Evolutionary conservation across 2,888 invertebrate genomes (phyloP).

Genomic region (Drosophila barbarae): DNA sequence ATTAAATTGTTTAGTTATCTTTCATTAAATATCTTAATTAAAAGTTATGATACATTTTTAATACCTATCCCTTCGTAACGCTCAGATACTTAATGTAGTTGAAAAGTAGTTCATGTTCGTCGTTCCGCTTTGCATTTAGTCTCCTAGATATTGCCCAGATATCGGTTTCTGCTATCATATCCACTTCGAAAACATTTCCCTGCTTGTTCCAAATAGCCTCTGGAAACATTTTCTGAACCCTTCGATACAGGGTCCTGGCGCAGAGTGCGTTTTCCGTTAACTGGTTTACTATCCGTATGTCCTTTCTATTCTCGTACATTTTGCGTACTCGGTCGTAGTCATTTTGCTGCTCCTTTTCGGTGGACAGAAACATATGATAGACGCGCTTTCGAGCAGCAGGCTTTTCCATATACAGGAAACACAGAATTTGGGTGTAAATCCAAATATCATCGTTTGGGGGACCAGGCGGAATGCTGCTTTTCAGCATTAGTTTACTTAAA

Average conservation of each 20-base stretch:
- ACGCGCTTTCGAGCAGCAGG: slow-evolving; percentile 3
- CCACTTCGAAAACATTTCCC: slow-evolving; percentile 9
- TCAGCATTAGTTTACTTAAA: slow-evolving; percentile 2
- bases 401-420: slow-evolving; percentile 13
- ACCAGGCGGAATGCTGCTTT: not conserved
- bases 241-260: not conserved
- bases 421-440: slow-evolving; percentile 1
- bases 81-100: slow-evolving; percentile 7
- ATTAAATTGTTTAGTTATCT: not conserved
- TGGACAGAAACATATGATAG: slow-evolving; percentile 17
- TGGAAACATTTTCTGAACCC: slow-evolving; percentile 6
- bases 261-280: slow-evolving; percentile 11
- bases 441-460: slow-evolving; percentile 1
- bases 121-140: not conserved
- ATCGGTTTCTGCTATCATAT: slow-evolving; percentile 1
- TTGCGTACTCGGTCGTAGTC: slow-evolving; percentile 1
- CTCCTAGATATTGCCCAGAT: slow-evolving; percentile 1
- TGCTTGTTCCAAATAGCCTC: slow-evolving; percentile 15
- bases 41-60: not conserved
- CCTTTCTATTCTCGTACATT: slow-evolving; percentile 9
- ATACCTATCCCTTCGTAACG: not conserved
- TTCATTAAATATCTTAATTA: not conserved
- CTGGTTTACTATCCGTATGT: not conserved
- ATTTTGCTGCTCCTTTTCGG: not conserved
- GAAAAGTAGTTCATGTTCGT: slow-evolving; percentile 8